Evolutionary conservation across 2,797 vertebrate genomes (phyloP), one percentile per base, ranked within the genome.

Genomic region (Mycteria americana): DNA sequence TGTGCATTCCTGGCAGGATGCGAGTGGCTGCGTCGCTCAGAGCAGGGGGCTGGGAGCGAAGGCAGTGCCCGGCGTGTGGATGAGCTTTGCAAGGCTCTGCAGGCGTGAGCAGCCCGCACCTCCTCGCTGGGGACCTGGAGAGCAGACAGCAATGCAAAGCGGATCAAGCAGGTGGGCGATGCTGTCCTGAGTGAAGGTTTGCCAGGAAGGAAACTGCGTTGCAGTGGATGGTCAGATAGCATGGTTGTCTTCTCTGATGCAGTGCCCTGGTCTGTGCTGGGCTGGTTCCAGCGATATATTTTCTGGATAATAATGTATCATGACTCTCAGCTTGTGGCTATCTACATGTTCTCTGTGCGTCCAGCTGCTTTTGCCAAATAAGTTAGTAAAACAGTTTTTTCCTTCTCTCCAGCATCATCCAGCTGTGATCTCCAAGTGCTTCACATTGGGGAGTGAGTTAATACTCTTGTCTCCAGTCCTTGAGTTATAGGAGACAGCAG

Each of bases 101-200:
- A 3, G 70, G 73, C 4, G 2, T 0, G 6, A 18, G 68, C 43
- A 56, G 16, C 54, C 17, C 1, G 6, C 18, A 8, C 27, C 22
- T 11, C 68, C 39, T 35, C 2, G 1, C 51, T 5, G 7, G 35
- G 63, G 25, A 10, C 31, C 23, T 12, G 28, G 37, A 19, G 12
- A 46, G 51, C 63, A 28, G 60, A 9, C 51, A 13, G 59, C n/a
- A 19, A 5, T 4, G 48, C 30, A 8, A 5, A 50, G 72, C 2
- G 1, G 18, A 14, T 23, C 2, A 10, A 31, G 70, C 39, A 10
- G 63, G 35, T 33, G 57, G 31, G 37, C 3, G 6, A 10, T 16
- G 67, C 59, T 12, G 12, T 54, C 41, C 74, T 4, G 3, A 21
- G 73, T 1, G 24, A n/a, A 8, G 19, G 33, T 15, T 33, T 67